These are phyloP conservation scores for Sorex fumeus DNA, from an alignment of 2,113 vertebrate species.

Conservation along the genomic window DNA sequence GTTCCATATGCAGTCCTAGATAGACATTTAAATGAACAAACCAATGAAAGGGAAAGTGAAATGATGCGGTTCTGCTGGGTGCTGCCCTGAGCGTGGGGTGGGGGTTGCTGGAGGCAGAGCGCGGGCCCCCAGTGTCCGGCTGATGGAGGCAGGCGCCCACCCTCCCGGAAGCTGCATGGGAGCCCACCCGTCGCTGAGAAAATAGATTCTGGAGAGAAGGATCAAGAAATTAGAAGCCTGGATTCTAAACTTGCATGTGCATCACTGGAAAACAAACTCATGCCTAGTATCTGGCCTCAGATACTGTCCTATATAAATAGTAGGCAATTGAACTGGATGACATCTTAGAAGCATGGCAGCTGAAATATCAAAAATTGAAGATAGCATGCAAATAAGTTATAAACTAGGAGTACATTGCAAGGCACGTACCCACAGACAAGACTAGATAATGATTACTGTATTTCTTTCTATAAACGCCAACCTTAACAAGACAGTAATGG, in stretches of 20 bases:
- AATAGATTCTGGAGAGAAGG: too few species aligned
- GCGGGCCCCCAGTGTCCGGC: too few species aligned
- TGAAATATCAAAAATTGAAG: background rate
- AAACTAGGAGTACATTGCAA: background rate
- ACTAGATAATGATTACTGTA: background rate
- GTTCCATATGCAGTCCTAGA: too few species aligned
- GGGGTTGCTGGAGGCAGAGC: too few species aligned
- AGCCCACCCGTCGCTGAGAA: too few species aligned
- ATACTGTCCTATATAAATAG: background rate
- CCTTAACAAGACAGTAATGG: background rate
- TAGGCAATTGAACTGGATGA: background rate
- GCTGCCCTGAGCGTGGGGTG: too few species aligned
- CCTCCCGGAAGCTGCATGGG: too few species aligned
- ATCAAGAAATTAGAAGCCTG: constrained; percentile 5
- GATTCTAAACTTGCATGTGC: background rate
- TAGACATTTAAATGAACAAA: too few species aligned
- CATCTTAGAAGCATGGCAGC: background rate
- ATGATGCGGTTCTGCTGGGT: too few species aligned
- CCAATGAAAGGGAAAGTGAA: too few species aligned
- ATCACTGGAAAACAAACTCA: background rate
- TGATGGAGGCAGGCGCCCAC: too few species aligned
- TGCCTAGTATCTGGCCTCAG: background rate
- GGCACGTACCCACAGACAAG: background rate
- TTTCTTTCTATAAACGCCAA: background rate
- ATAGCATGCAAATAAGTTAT: background rate